Conservation (phyloP, 2,797 vertebrate genomes). For the Petrocephalus schoutedeni region DNA sequence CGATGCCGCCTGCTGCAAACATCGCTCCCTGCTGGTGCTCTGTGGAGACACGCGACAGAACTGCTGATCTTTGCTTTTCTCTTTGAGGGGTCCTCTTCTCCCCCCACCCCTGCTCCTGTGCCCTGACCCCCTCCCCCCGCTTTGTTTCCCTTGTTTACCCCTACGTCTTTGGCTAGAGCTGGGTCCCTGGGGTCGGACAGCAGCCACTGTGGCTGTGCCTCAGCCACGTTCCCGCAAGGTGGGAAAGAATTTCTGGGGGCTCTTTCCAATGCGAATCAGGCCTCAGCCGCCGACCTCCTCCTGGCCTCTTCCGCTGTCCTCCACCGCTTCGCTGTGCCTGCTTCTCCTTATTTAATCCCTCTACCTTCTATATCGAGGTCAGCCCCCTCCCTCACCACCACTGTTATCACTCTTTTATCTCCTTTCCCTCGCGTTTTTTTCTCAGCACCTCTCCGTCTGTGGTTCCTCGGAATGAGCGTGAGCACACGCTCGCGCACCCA, state of each 20-base stretch:
- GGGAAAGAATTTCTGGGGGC: not conserved
- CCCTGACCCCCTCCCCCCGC: slow-evolving; percentile 23
- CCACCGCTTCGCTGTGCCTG: not conserved
- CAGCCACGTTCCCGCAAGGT: not conserved
- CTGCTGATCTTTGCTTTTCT: slow-evolving; percentile 42
- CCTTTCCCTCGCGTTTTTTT: not conserved
- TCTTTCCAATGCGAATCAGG: not conserved
- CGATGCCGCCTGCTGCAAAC: slow-evolving; percentile 25
- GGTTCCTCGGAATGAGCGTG: not conserved
- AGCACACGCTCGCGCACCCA: slow-evolving; percentile 16
- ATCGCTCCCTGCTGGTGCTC: slow-evolving; percentile 42
- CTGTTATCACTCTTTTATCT: not conserved
- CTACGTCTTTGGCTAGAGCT: slow-evolving; percentile 34
- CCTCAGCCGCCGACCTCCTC: slow-evolving; percentile 1
- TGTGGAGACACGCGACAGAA: slow-evolving; percentile 42
- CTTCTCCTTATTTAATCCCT: not conserved
- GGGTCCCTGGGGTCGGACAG: not conserved
- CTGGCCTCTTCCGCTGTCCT: not conserved
- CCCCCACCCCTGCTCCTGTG: slow-evolving; percentile 17
- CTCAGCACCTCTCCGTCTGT: not conserved
- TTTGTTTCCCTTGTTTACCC: slow-evolving; percentile 32
- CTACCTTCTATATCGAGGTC: not conserved
- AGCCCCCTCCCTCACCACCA: not conserved
- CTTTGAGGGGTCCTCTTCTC: slow-evolving; percentile 43
- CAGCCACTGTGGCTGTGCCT: not conserved